Base-by-base conservation (phyloP, 1,140 invertebrate species). In the Solenopsis invicta region DNA sequence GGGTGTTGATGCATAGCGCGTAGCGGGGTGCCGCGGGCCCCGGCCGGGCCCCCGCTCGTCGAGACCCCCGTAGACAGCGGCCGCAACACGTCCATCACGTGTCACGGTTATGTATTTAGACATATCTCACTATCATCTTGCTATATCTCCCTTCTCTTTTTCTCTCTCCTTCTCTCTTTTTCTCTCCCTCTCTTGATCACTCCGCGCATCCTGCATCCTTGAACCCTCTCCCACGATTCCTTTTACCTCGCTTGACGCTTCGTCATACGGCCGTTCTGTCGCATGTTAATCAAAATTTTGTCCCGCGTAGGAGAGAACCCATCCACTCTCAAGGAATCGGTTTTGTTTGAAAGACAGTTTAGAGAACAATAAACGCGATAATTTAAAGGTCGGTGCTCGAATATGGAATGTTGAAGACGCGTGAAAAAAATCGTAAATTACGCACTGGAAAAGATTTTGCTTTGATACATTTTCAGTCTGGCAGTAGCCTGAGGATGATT, bases 1-100 rank as follows among this genome's bases (percentile, higher is more conserved):
- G 93, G 94, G 94, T 95, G 94, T 95, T 95, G 94, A 95, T 95
- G 94, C 94, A 95, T 95, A 89, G 94, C 93, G 92, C 95, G 87
- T 95, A 93, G 94, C 95, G 91, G 94, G 95, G 94, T 94, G 94
- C 93, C 94, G 34, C 59, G 54, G 24, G 85, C 81, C 54, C 59
- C 50, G 80, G 59, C 67, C 69, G 67, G 80, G 78, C 48, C 71
- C 74, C 86, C 64, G 91, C 87, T 87, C 89, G 84, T 87, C 92
- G 85, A 93, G 91, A 94, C 94, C 93, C 94, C 93, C 91, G 93
- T 92, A 93, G 94, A 94, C 92, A 94, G 92, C 89, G 92, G 90
- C 90, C 92, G 93, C 92, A 93, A 94, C 93, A 92, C 93, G 94
- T 95, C 94, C 94, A 95, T 95, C 94, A 95, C 90, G 88, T 92